Percentiles rank a stretch among this genome's conserved stretches.
These are phyloP conservation scores for Lophochroa leadbeateri DNA, from an alignment of 2,113 vertebrate genomes.

Conservation along the genomic window DNA sequence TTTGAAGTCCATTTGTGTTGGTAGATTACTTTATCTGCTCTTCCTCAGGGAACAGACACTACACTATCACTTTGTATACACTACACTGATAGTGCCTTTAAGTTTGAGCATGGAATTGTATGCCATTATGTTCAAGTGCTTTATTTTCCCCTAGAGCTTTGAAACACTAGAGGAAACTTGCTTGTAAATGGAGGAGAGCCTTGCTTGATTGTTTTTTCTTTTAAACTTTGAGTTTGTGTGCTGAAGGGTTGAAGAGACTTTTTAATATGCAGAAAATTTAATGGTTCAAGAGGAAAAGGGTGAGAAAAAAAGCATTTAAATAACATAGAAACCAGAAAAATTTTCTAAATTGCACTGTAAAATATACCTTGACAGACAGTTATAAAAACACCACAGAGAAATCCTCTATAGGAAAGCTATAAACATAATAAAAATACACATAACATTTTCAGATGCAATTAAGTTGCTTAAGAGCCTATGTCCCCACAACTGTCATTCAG, in stretches of 20 bases:
- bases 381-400: neutral
- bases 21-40: slow-evolving; percentile 66
- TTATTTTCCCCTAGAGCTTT: slow-evolving; percentile 14
- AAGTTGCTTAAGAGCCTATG: neutral
- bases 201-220: neutral
- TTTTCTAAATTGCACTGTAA: neutral
- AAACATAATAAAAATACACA: neutral
- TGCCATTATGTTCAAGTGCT: neutral
- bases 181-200: neutral
- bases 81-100: slow-evolving; percentile 33
- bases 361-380: neutral
- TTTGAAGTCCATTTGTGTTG: slow-evolving; percentile 58
- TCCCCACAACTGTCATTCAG: neutral
- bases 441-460: neutral
- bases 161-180: neutral
- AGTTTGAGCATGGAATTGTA: neutral
- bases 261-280: neutral
- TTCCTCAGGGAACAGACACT: slow-evolving; percentile 61
- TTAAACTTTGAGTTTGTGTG: neutral
- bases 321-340: neutral
- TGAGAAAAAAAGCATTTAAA: neutral
- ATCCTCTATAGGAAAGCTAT: neutral
- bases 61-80: slow-evolving; percentile 61
- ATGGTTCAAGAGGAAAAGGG: neutral
- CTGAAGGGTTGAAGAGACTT: neutral